Evolutionary conservation across 2,888 invertebrate species (phyloP).

Genomic region (Drosophila flavopinicola): DNA sequence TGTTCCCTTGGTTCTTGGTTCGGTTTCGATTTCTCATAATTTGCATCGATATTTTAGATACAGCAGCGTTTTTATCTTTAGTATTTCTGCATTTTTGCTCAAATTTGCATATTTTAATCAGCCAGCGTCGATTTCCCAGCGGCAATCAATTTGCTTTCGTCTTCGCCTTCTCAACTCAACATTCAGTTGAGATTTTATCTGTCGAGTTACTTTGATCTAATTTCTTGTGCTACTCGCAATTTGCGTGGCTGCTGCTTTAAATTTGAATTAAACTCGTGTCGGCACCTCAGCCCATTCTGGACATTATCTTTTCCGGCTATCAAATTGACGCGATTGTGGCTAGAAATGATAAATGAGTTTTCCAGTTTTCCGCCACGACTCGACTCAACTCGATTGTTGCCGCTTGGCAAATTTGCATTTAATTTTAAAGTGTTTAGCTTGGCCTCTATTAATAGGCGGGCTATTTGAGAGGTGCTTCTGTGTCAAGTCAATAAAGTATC

Average conservation of each 20-base stretch:
- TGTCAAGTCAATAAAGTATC: conserved; percentile 54
- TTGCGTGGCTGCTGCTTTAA: conserved; percentile 9
- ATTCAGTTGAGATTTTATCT: conserved; percentile 43
- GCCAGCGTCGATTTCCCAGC: conserved; percentile 61
- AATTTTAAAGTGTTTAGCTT: conserved; percentile 59
- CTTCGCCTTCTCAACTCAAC: conserved; percentile 16
- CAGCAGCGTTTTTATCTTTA: not conserved
- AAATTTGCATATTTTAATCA: conserved; percentile 76
- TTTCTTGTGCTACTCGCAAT: conserved; percentile 26
- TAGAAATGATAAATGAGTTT: conserved; percentile 49
- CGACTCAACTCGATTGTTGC: conserved; percentile 11
- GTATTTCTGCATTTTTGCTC: conserved; percentile 29
- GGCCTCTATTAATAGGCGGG: conserved; percentile 23
- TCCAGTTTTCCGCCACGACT: conserved; percentile 9
- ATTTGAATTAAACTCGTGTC: conserved; percentile 19
- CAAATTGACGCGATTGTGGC: conserved; percentile 18
- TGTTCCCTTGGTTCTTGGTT: conserved; percentile 1
- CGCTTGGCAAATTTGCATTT: conserved; percentile 54
- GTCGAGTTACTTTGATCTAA: conserved; percentile 44
- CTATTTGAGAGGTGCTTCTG: conserved; percentile 12
- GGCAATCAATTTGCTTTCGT: conserved; percentile 62
- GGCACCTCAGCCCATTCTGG: not conserved
- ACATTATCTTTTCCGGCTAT: conserved; percentile 16
- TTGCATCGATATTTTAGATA: conserved; percentile 7
- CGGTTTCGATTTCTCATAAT: conserved; percentile 36